Evolutionary conservation across 2,113 vertebrate species (phyloP).

Genomic region (Eretmochelys imbricata): DNA sequence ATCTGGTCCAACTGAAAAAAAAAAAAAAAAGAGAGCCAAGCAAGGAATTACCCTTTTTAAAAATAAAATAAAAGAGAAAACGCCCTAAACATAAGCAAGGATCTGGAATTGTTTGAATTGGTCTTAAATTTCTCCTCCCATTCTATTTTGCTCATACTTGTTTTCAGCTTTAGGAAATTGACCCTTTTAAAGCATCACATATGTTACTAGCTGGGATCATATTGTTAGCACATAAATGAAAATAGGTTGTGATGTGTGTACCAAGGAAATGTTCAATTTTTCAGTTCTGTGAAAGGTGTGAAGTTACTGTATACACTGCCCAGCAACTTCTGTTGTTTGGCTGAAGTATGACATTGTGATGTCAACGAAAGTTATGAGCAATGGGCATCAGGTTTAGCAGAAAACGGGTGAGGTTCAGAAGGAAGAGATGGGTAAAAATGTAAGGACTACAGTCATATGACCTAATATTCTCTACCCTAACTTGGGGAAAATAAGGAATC

Average conservation of each 20-base stretch:
- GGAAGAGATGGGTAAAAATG: neutral
- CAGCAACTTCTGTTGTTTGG: neutral
- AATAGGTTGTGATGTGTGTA: neutral
- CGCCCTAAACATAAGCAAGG: neutral
- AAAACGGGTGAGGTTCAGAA: neutral
- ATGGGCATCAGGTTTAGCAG: neutral
- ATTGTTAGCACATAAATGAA: neutral
- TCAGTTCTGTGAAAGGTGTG: neutral
- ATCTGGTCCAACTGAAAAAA: neutral
- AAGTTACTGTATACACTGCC: neutral
- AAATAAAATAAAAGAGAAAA: neutral
- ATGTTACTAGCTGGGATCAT: neutral
- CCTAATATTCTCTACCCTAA: neutral
- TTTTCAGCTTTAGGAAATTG: neutral
- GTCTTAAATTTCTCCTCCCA: neutral
- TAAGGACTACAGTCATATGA: neutral
- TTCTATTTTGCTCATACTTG: neutral
- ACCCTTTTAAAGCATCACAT: neutral
- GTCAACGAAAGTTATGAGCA: neutral
- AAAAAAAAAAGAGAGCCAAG: neutral
- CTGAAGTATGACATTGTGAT: fast-evolving
- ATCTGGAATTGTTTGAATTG: neutral
- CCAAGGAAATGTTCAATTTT: neutral
- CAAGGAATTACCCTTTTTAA: neutral
- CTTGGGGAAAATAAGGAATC: neutral